Evolutionary conservation across 2,888 invertebrate species (phyloP).

Genomic region (Phalangium opilio): DNA sequence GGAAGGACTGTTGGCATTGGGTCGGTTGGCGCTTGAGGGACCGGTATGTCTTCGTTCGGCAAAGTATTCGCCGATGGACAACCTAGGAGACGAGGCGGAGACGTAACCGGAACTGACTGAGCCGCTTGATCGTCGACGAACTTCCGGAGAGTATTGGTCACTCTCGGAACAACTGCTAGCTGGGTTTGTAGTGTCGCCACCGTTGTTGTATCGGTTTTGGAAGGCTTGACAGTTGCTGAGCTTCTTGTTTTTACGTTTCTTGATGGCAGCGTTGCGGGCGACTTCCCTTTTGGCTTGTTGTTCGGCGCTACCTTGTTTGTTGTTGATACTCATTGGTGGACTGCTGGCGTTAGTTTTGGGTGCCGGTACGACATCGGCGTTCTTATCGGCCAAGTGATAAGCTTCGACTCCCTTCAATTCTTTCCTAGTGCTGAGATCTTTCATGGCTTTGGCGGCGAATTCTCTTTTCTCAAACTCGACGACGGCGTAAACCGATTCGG

Average conservation of each 20-base stretch:
- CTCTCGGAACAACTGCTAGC: background rate
- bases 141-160: background rate
- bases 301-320: constrained; percentile 19
- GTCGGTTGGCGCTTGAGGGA: background rate
- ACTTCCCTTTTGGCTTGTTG: constrained; percentile 18
- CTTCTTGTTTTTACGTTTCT: constrained; percentile 23
- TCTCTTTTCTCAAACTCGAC: constrained; percentile 81
- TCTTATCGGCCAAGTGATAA: background rate
- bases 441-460: constrained; percentile 62
- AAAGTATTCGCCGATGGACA: background rate
- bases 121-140: no score
- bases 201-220: constrained; percentile 20
- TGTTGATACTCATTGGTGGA: no score
- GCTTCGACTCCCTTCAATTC: no score
- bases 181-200: constrained; percentile 6
- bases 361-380: constrained; percentile 23
- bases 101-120: background rate
- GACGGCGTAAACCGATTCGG: constrained; percentile 65
- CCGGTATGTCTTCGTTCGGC: background rate
- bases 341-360: no score
- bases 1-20: background rate
- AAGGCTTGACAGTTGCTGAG: constrained; percentile 2
- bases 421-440: constrained; percentile 26
- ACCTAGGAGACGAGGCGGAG: background rate
- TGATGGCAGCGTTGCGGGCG: constrained; percentile 24